Conservation (phyloP, 2,888 invertebrate species). For the Fragum sueziense region DNA sequence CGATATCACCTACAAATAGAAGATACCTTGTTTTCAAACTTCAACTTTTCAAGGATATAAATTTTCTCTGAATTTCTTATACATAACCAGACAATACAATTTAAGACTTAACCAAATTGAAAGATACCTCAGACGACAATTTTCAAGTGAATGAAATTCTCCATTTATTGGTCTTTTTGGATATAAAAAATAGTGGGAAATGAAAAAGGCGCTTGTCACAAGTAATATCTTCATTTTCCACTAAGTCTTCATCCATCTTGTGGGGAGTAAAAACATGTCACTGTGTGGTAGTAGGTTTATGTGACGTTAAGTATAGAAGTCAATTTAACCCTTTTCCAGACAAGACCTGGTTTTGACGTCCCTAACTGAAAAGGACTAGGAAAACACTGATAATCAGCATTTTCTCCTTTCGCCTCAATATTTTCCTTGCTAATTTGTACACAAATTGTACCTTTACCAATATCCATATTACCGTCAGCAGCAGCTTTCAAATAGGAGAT, state of each 20-base stretch:
- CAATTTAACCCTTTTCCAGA: too few species aligned
- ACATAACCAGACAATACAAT: not conserved
- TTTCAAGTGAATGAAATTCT: not conserved
- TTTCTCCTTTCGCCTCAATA: too few species aligned
- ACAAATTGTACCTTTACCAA: too few species aligned
- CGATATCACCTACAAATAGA: slow-evolving; percentile 59
- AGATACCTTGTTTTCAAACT: not conserved
- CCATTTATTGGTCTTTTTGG: not conserved
- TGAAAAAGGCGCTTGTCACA: not conserved
- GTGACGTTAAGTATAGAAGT: too few species aligned
- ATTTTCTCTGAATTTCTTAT: not conserved
- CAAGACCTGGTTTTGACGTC: too few species aligned
- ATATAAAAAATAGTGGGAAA: slow-evolving; percentile 3
- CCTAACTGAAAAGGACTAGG: too few species aligned
- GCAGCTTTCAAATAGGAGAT: too few species aligned
- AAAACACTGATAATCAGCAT: too few species aligned
- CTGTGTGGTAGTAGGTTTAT: too few species aligned
- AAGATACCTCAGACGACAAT: not conserved
- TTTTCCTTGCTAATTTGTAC: too few species aligned
- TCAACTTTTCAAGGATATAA: not conserved
- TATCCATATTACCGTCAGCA: too few species aligned
- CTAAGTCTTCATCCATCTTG: not conserved
- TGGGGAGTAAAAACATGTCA: too few species aligned
- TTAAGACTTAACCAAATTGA: not conserved
- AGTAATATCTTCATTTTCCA: slow-evolving; percentile 3